Evolutionary conservation across 2,888 invertebrate genomes (phyloP), one percentile per base, ranked within the genome.

Genomic region (Clunio marinus): DNA sequence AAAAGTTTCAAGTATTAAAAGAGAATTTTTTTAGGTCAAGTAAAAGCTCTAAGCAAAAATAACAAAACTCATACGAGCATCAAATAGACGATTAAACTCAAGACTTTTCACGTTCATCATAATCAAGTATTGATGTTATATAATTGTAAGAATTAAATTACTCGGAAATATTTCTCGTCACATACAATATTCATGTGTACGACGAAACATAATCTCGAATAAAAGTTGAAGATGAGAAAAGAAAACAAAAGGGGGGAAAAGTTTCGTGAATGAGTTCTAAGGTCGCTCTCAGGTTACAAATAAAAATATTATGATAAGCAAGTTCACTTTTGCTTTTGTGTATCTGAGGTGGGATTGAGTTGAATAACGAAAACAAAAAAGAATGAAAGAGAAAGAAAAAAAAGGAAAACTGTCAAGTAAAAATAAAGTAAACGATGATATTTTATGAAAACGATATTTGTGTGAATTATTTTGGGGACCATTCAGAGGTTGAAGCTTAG

Each of bases 81-180:
- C n/a, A n/a, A n/a, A n/a, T n/a, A n/a, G n/a, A n/a, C n/a, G n/a
- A n/a, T n/a, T n/a, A n/a, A n/a, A n/a, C n/a, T n/a, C n/a, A n/a
- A n/a, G n/a, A n/a, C n/a, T n/a, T n/a, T n/a, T n/a, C n/a, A n/a
- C n/a, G n/a, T n/a, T n/a, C n/a, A n/a, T n/a, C n/a, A n/a, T n/a
- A n/a, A n/a, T n/a, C n/a, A n/a, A n/a, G n/a, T n/a, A n/a, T n/a
- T n/a, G n/a, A n/a, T n/a, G n/a, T n/a, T n/a, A n/a, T n/a, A n/a
- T n/a, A n/a, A 25, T 25, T 20, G 28, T 65, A 65, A 41, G 46
- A 65, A 65, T 10, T 28, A 46, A 65, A 65, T 65, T 45, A 46
- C 63, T 46, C 46, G 63, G 63, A 65, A 65, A 65, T 27, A n/a
- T n/a, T n/a, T n/a, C 46, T 65, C 63, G 46, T 65, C 46, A 41